phyloP scores from a whole-genome alignment of 2,797 vertebrate genomes.

The Alcedo quadribrachys region DNA sequence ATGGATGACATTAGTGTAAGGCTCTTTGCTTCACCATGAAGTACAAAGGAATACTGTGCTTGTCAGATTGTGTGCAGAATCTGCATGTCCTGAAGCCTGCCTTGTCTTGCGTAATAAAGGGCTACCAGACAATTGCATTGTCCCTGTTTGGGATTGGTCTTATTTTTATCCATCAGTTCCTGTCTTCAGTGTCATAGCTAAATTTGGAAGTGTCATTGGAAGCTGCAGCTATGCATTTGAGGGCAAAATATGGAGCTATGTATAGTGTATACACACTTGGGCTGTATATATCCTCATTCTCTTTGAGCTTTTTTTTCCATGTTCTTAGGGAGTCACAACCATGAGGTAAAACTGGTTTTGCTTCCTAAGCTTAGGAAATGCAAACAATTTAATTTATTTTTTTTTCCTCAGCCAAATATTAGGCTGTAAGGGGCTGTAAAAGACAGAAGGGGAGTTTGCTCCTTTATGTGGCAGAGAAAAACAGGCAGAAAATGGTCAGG shows the following conservation, averaged over 20 bases:
- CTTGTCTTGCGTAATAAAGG: conserved; percentile 35
- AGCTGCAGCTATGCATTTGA: background rate
- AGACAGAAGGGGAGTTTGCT: background rate
- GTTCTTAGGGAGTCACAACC: background rate
- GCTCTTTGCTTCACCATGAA: conserved; percentile 35
- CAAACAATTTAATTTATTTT: background rate
- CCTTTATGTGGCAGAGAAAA: background rate
- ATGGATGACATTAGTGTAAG: background rate
- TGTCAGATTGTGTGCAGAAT: conserved; percentile 7
- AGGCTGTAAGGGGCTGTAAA: background rate
- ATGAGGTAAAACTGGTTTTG: background rate
- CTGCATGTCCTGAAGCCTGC: conserved; percentile 20
- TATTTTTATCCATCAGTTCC: conserved; percentile 45
- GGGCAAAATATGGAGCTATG: background rate
- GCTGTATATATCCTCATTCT: background rate
- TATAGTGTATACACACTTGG: background rate
- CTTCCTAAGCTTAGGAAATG: background rate
- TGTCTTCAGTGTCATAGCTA: background rate
- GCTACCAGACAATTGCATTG: conserved; percentile 6
- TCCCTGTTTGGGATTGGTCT: background rate
- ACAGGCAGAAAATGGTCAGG: background rate
- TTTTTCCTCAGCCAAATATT: background rate
- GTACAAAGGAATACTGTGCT: conserved; percentile 44
- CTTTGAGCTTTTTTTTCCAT: background rate
- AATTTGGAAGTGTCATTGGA: conserved; percentile 34